Conservation (phyloP, 2,797 vertebrate genomes). For the Urophycis tenuis region DNA sequence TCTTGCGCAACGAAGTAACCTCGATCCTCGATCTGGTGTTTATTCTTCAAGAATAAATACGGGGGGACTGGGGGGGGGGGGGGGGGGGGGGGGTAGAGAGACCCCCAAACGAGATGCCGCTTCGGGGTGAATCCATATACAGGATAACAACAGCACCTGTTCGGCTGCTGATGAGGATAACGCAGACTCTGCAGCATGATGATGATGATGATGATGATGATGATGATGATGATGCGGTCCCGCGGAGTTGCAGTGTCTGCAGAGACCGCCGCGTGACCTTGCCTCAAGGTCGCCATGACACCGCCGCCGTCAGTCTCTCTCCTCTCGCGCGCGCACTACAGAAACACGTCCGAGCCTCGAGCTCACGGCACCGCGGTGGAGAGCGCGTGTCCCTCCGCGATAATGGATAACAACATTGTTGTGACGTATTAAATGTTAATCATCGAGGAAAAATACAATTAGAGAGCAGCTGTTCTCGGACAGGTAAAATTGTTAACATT, state of each 20-base stretch:
- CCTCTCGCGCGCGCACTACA: constrained; percentile 49
- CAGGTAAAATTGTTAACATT: not conserved
- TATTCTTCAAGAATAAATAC: too few relatives aligned
- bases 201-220: constrained; percentile 58
- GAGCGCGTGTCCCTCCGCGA: not conserved
- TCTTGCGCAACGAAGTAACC: not conserved
- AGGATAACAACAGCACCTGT: constrained; percentile 20
- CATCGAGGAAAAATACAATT: not conserved
- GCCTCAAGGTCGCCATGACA: constrained; percentile 78
- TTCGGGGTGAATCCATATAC: constrained; percentile 18
- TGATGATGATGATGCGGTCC: constrained; percentile 57
- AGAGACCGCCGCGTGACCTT: constrained; percentile 67
- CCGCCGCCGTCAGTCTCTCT: constrained; percentile 62
- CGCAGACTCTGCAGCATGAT: constrained; percentile 61
- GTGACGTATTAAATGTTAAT: not conserved
- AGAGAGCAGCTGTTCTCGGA: not conserved
- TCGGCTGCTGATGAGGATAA: constrained; percentile 34
- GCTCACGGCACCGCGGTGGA: constrained; percentile 12
- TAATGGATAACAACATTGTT: too few relatives aligned
- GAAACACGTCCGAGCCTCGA: constrained; percentile 35
- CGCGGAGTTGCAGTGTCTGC: constrained; percentile 71
- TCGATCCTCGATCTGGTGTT: not conserved
- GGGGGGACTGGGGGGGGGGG: too few relatives aligned
- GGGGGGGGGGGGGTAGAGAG: not conserved
- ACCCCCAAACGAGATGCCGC: not conserved